These are phyloP conservation scores for Yponomeuta sedellus DNA, from an alignment of 2,888 invertebrate genomes.

Conservation along the genomic window DNA sequence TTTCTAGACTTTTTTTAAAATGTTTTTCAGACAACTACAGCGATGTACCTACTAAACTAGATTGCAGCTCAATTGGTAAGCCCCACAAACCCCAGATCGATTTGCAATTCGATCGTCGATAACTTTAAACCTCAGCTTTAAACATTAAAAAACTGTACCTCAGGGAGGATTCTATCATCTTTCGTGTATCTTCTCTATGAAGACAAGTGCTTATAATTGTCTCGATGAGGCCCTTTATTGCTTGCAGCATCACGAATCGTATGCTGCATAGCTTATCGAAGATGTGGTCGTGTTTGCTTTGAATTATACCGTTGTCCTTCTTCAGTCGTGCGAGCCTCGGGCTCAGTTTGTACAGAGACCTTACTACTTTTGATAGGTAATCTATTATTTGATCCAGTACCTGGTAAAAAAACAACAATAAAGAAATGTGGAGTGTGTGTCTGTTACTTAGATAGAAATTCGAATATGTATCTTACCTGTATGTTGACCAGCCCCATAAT, in stretches of 20 bases:
- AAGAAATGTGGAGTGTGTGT: conserved; percentile 3
- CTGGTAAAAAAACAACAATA: conserved; percentile 46
- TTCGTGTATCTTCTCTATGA: conserved; percentile 76
- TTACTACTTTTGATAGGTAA: conserved; percentile 68
- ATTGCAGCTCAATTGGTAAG: no score
- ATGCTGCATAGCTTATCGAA: conserved; percentile 71
- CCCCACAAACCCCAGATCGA: no score
- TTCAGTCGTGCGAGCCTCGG: conserved; percentile 65
- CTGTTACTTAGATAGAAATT: no score
- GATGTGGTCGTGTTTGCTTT: conserved; percentile 69
- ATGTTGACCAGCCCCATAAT: conserved; percentile 70
- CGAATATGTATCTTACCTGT: conserved; percentile 45
- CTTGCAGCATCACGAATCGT: conserved; percentile 74
- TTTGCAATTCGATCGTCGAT: no score
- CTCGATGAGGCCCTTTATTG: conserved; percentile 69
- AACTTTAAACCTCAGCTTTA: no score
- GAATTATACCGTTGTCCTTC: conserved; percentile 53
- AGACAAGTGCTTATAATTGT: conserved; percentile 71
- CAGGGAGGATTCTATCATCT: conserved; percentile 73
- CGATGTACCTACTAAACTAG: no score
- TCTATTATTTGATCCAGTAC: conserved; percentile 76
- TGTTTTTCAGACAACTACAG: no score
- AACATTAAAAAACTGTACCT: conserved; percentile 53
- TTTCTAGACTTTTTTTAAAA: no score
- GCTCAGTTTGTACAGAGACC: conserved; percentile 71